phyloP scores from a whole-genome alignment of 1,140 invertebrate genomes.

The Heliconius hewitsoni region DNA sequence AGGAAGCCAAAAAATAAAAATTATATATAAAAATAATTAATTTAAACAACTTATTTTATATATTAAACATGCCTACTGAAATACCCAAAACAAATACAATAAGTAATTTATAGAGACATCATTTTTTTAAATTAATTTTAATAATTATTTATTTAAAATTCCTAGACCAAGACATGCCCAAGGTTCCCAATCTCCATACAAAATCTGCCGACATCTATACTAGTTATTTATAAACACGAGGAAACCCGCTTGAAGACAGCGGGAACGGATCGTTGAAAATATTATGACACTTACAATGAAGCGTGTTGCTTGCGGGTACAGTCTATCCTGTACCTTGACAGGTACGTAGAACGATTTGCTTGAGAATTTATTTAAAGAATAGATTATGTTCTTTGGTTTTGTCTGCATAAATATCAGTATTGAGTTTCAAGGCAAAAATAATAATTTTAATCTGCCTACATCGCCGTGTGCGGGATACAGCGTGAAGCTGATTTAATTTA shows the following conservation, averaged over 20 bases:
- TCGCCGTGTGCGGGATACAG: too few species aligned
- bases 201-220: background rate
- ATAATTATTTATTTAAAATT: too few species aligned
- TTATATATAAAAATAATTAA: too few species aligned
- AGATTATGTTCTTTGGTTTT: background rate
- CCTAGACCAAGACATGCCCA: background rate
- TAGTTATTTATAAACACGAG: constrained; percentile 13
- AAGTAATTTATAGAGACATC: background rate
- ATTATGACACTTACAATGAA: constrained; percentile 26
- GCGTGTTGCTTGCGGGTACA: constrained; percentile 22
- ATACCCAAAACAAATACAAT: background rate
- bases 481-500: too few species aligned
- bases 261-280: background rate
- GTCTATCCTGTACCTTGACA: background rate
- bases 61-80: too few species aligned
- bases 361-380: background rate
- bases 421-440: background rate
- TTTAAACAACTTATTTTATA: too few species aligned
- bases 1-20: too few species aligned
- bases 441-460: too few species aligned
- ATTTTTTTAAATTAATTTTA: too few species aligned
- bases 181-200: background rate
- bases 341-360: background rate
- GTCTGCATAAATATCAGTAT: background rate
- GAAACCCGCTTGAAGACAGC: constrained; percentile 21